A percentile compares a stretch with the other conserved stretches of the same genome.
phyloP scores from a whole-genome alignment of 2,113 vertebrate genomes.

The Ursus arctos region DNA sequence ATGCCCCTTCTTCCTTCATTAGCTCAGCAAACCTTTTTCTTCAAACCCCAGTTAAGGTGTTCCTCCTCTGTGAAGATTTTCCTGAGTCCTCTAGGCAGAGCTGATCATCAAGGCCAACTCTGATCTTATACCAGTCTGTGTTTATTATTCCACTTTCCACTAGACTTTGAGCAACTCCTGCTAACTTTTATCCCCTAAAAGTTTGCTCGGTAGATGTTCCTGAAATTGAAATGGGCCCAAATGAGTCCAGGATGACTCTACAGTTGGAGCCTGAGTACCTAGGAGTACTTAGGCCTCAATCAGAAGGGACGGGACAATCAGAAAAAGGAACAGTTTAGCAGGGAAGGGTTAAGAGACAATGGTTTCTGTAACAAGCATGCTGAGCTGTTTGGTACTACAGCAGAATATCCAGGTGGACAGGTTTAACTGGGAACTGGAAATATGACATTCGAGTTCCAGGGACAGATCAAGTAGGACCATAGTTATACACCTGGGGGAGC shows the following conservation, averaged over 20 bases:
- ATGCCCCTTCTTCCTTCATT: background rate
- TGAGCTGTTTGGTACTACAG: background rate
- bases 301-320: background rate
- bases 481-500: background rate
- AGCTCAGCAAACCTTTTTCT: background rate
- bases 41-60: background rate
- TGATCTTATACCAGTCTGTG: background rate
- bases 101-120: background rate
- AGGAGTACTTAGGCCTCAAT: background rate
- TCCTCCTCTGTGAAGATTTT: background rate
- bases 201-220: background rate
- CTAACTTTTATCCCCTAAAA: background rate
- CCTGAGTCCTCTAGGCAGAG: background rate
- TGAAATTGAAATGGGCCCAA: constrained; percentile 21
- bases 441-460: background rate
- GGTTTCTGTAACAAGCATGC: background rate
- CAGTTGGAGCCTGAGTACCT: background rate
- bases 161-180: background rate
- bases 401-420: background rate
- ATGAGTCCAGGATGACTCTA: background rate
- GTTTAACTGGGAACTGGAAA: background rate
- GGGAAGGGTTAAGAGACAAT: background rate
- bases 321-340: background rate
- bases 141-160: background rate
- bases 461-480: background rate